These are phyloP conservation scores for Formicarius rufipectus DNA, from an alignment of 2,113 vertebrate genomes.

Conservation along the genomic window DNA sequence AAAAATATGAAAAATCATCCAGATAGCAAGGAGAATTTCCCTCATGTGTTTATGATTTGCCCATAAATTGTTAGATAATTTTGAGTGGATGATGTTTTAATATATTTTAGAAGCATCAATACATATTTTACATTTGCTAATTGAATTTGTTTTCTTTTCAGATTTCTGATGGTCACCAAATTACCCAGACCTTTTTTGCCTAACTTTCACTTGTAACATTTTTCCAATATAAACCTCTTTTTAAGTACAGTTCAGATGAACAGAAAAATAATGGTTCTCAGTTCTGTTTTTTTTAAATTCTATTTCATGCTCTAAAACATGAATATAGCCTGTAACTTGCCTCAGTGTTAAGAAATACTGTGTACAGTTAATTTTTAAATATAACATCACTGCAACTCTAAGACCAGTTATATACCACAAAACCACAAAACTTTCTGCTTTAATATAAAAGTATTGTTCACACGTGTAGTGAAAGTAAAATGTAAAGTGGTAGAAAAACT, in stretches of 20 bases:
- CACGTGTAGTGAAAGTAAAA: rapidly evolving
- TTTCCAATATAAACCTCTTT: neutral
- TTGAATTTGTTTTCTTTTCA: neutral
- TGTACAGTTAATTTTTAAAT: neutral
- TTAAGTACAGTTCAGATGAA: neutral
- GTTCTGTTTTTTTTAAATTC: neutral
- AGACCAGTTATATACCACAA: neutral
- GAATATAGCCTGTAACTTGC: neutral
- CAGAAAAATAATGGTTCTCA: neutral
- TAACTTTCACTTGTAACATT: neutral
- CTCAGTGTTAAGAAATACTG: neutral
- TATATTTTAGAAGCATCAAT: neutral
- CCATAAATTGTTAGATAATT: neutral
- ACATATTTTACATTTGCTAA: neutral
- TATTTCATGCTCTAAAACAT: neutral
- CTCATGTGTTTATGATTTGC: neutral
- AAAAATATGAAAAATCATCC: neutral
- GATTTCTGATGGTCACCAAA: neutral
- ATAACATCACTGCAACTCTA: neutral
- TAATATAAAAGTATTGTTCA: neutral
- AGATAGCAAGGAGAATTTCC: neutral
- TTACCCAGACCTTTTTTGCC: neutral
- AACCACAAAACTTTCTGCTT: neutral
- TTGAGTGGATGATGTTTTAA: neutral
- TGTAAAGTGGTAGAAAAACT: neutral